Evolutionary conservation across 2,888 invertebrate genomes (phyloP).

Genomic region (Drosophila falleni): DNA sequence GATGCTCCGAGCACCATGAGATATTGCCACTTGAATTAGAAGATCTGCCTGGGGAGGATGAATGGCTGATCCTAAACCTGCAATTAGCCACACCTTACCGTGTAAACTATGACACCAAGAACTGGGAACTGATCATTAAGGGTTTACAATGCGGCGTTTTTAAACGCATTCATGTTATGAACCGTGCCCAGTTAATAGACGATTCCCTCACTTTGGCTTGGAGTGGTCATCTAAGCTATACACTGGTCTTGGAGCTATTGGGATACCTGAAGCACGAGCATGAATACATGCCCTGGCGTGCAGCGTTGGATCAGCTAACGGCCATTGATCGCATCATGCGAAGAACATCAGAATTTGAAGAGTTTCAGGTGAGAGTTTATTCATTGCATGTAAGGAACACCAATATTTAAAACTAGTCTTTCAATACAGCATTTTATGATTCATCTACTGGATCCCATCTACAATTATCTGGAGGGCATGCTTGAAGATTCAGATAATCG

Average conservation of each 20-base stretch:
- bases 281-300: conserved; percentile 86
- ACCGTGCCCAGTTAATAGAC: conserved; percentile 92
- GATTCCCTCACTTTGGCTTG: conserved; percentile 91
- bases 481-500: conserved; percentile 83
- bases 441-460: conserved; percentile 88
- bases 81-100: conserved; percentile 90
- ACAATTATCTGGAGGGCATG: conserved; percentile 87
- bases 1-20: conserved; percentile 75
- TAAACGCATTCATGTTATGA: conserved; percentile 88
- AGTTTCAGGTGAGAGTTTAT: conserved; percentile 86
- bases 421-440: conserved; percentile 88
- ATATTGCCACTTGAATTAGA: conserved; percentile 38
- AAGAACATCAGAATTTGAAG: conserved; percentile 87
- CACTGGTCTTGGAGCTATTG: conserved; percentile 87
- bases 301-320: conserved; percentile 87
- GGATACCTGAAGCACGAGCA: conserved; percentile 86
- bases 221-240: conserved; percentile 88
- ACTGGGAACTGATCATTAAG: conserved; percentile 89
- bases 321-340: conserved; percentile 88
- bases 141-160: conserved; percentile 87
- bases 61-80: conserved; percentile 91
- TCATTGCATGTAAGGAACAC: too few relatives aligned
- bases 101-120: conserved; percentile 90
- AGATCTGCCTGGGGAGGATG: conserved; percentile 85
- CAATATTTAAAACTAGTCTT: not conserved